Evolutionary conservation across 2,113 vertebrate species (phyloP), one percentile per base, ranked within the genome.

Genomic region (Phylloscopus trochiloides): DNA sequence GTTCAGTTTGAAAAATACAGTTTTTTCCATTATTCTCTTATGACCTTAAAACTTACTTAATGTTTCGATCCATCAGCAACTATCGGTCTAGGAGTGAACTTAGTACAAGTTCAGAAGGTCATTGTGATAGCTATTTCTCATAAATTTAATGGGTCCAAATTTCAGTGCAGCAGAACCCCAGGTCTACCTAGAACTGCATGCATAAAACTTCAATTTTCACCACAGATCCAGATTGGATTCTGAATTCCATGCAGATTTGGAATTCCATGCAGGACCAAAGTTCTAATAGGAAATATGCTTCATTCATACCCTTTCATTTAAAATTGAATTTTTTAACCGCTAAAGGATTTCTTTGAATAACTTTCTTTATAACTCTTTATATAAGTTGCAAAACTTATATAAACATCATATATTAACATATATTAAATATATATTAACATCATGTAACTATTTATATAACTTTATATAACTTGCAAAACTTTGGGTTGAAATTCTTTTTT

Each of bases 281-380:
- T 73, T 79, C 17, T 68, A 65, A 77, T 0, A 75, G 36, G 17
- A 91, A 72, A 3, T 24, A 68, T 0, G 4, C 14, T 78, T 89
- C 50, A 85, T 87, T 89, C 80, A 85, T 94, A 96, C 73, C 81
- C 80, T 79, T 92, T 32, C 63, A 91, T 90, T 94, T 96, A 94
- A 96, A 96, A 90, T 36, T 68, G 70, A 91, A 68, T 85, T 85
- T 75, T 72, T 26, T 61, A 75, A 65, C 48, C 62, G 45, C 47
- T 50, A 19, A 61, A 38, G 7, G 16, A 62, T 82, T 87, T 87
- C 4, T 52, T 48, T 61, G 20, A 58, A 59, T 45, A 55, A 54
- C 22, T 63, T 68, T 59, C 6, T 85, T 67, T 71, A 9, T 22
- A 81, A 55, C 17, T 72, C 6, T 50, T 65, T 5, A 55, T 42